phyloP scores from a whole-genome alignment of 2,113 vertebrate genomes.

The Percopsis transmontana region DNA sequence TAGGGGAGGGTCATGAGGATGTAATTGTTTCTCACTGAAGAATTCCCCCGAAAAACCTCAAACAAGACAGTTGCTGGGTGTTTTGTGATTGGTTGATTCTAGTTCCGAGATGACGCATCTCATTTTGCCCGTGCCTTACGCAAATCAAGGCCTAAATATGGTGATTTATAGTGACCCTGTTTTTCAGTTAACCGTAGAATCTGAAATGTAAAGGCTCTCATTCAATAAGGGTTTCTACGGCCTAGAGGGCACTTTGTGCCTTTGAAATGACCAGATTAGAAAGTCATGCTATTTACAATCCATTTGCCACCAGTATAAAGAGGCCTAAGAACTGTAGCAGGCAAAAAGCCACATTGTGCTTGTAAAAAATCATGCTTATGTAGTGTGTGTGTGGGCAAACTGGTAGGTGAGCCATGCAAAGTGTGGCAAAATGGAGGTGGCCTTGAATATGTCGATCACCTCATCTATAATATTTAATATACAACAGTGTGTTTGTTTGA shows the following conservation, averaged over 20 bases:
- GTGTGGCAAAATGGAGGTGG: background rate
- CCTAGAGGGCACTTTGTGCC: background rate
- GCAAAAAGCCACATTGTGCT: conserved; percentile 13
- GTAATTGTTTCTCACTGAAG: background rate
- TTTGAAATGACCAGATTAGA: conserved; percentile 7
- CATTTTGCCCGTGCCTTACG: background rate
- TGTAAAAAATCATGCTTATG: conserved; percentile 29
- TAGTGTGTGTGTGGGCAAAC: conserved; percentile 12
- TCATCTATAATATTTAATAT: too few species aligned
- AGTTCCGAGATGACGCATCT: background rate
- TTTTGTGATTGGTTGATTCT: background rate
- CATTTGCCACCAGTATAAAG: conserved; percentile 13
- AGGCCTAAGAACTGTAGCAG: background rate
- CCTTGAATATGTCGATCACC: background rate
- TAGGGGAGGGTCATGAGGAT: conserved; percentile 27
- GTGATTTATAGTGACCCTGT: background rate
- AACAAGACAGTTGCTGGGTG: background rate
- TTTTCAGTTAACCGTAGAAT: background rate
- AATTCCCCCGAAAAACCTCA: background rate
- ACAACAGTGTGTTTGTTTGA: too few species aligned
- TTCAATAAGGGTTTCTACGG: conserved; percentile 1
- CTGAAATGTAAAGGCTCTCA: background rate
- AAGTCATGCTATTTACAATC: background rate
- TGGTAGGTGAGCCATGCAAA: conserved; percentile 9
- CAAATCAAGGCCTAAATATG: background rate